These are phyloP conservation scores for Spodoptera littoralis DNA, from an alignment of 2,888 invertebrate genomes.

Conservation along the genomic window DNA sequence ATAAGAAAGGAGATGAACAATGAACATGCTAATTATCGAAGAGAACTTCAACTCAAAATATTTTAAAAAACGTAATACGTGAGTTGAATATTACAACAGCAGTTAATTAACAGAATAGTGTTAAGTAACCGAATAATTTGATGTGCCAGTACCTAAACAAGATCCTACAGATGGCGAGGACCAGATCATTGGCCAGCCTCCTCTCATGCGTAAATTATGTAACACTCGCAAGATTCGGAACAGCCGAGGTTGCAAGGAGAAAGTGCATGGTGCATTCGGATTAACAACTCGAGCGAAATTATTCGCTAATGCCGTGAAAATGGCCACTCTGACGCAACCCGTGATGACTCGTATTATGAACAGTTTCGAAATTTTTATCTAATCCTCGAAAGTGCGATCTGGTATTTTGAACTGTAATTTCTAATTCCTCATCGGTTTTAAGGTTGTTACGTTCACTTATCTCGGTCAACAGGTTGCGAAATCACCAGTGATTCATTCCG, in stretches of 20 bases:
- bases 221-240: conserved; percentile 67
- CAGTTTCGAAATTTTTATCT: conserved; percentile 47
- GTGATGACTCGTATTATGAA: conserved; percentile 9
- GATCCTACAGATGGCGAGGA: conserved; percentile 39
- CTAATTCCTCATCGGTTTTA: conserved; percentile 45
- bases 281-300: conserved; percentile 63
- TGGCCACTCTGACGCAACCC: conserved; percentile 48
- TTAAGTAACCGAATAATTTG: conserved; percentile 41
- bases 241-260: conserved; percentile 64
- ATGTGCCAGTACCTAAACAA: conserved; percentile 56
- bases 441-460: conserved; percentile 42
- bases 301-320: conserved; percentile 70
- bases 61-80: conserved; percentile 1
- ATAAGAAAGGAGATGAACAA: conserved; percentile 12
- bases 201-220: conserved; percentile 57
- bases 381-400: conserved; percentile 52
- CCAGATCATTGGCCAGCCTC: conserved; percentile 41
- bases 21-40: conserved; percentile 8
- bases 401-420: conserved; percentile 31
- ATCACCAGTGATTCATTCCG: conserved; percentile 41
- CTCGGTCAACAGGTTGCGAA: conserved; percentile 54
- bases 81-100: conserved; percentile 13
- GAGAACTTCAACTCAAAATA: conserved; percentile 3
- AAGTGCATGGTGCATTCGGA: conserved; percentile 76
- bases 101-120: conserved; percentile 30